These are phyloP conservation scores for Bergia sp. DNA, from an alignment of 92 coral and sea anemone genomes.

Conservation along the genomic window DNA sequence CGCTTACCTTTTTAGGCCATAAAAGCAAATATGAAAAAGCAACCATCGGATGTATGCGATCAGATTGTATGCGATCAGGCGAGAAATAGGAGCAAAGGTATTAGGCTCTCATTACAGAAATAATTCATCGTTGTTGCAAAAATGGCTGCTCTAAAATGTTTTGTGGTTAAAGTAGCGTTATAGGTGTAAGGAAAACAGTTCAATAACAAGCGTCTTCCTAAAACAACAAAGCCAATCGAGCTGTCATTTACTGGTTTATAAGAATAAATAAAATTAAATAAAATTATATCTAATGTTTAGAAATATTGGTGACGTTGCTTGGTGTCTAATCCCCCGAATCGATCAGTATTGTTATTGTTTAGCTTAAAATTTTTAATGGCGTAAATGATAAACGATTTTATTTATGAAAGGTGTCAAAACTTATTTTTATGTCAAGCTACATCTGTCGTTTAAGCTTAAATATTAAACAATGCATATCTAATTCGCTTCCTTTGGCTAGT, in stretches of 20 bases:
- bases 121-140: neutral
- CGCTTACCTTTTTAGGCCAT: neutral
- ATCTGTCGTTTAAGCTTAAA: neutral
- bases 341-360: no score
- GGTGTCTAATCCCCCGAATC: neutral
- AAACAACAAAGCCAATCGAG: neutral
- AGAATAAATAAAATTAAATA: neutral
- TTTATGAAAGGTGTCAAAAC: neutral
- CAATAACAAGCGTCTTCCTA: neutral
- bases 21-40: neutral
- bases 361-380: neutral
- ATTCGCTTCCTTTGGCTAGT: neutral
- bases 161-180: neutral
- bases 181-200: no score
- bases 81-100: neutral
- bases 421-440: neutral
- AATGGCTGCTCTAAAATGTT: neutral
- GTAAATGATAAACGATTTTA: neutral
- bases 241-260: no score
- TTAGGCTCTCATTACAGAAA: neutral
- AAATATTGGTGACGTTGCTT: neutral
- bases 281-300: neutral
- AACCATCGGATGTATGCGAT: neutral
- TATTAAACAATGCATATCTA: neutral
- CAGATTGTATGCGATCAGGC: neutral